Evolutionary conservation across 2,113 vertebrate species (phyloP), one percentile per base, ranked within the genome.

Genomic region (Lethenteron camtschaticum): DNA sequence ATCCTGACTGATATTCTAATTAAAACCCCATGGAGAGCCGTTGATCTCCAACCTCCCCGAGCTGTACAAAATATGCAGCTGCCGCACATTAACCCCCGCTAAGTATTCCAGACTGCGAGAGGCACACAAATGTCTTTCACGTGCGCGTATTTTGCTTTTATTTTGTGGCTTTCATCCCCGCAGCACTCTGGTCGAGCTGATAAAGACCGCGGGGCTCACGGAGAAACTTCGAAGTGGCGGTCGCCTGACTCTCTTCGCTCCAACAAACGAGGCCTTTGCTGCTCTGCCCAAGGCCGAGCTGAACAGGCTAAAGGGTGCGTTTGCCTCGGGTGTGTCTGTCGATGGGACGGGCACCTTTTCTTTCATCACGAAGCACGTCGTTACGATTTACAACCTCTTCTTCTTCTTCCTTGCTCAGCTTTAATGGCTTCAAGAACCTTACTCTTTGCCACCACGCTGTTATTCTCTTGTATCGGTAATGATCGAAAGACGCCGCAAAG

Each of bases 111-210:
- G 41, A 3, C 41, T 3, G 41, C 41, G 41, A 41, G 41, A 41
- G 41, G 41, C 41, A 41, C 41, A 41, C 41, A 41, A 41, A 41
- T 41, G 41, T 5, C 41, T 41, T 41, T 41, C 41, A 41, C 41
- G 41, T 41, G 41, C 41, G 41, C 41, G 4, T 2, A 6, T 5
- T 41, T 41, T 7, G 41, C 41, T 41, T 41, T 41, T 41, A 66
- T 24, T 66, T 20, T 11, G 63, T 16, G n/a, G 63, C 63, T 66
- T 24, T 66, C 63, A 66, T 20, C n/a, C 24, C 63, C 63, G 24
- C 63, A 66, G 63, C 63, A 66, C 63, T n/a, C 63, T 66, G 63
- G 24, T 66, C 24, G 63, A 66, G 24, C 63, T 66, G n/a, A n/a
- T 66, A n/a, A 66, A 10, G 41, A 66, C 24, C 24, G 63, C n/a